Evolutionary conservation across 2,888 invertebrate genomes (phyloP), one percentile per base, ranked within the genome.

Genomic region (Drosophila macrospina): DNA sequence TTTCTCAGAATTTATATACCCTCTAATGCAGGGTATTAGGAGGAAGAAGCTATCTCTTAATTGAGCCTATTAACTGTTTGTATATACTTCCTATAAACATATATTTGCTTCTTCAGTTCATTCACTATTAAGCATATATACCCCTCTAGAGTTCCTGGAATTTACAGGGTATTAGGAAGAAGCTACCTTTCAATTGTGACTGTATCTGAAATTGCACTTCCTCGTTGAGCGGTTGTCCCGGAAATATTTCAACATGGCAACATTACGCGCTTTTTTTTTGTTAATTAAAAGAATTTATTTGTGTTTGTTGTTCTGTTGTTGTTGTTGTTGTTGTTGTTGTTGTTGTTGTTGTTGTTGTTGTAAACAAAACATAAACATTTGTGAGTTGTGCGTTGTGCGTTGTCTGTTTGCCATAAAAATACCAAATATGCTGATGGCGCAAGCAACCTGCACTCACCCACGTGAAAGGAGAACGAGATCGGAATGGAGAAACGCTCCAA

Each of bases 281-380:
- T 63, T 60, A 55, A 50, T 57, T 60, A 30, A 16, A 20, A 37
- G 45, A 44, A 30, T 13, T 32, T 41, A 3, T 41, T 24, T 37
- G 20, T 5, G 10, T 4, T 13, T 15, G 20, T 37, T 5, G 10
- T 4, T 24, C 15, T 28, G 28, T 28, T 28, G 16, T 20, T 39
- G 15, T n/a, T 26, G 6, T 8, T 28, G 28, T 7, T 37, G n/a
- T 16, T 55, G 44, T 37, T 77, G 82, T 79, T 28, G 28, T 28
- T 28, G 16, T 20, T 39, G 15, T n/a, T 26, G 6, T 8, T 28
- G 28, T 7, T 37, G n/a, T 16, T 55, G 44, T 37, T 77, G 82
- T 79, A 85, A 81, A 85, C 85, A 82, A 79, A 72, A 50, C 86
- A 85, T 85, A 69, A 85, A 75, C 59, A 57, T 64, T 64, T 48